A percentile compares a stretch with the other conserved stretches of the same genome.
These are phyloP conservation scores for Drosophila mauritiana DNA, from an alignment of 1,140 invertebrate genomes.

Conservation along the genomic window DNA sequence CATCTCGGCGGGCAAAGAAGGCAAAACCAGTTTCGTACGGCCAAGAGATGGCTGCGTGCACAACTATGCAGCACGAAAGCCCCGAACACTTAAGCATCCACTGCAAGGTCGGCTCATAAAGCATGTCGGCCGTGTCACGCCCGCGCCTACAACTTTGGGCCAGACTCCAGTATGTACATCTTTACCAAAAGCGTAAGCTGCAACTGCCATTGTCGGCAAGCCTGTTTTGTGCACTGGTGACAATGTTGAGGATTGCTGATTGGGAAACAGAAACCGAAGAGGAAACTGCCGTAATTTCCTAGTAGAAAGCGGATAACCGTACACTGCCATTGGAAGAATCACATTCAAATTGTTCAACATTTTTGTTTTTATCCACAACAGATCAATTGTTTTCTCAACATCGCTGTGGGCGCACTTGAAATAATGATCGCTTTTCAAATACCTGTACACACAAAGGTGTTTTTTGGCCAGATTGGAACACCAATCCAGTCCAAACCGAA, in stretches of 20 bases:
- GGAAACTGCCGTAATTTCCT: constrained; percentile 38
- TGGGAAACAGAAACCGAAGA: constrained; percentile 7
- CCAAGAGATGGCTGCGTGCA: constrained; percentile 43
- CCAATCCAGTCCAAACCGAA: constrained; percentile 25
- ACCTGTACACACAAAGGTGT: constrained; percentile 33
- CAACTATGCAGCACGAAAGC: constrained; percentile 20
- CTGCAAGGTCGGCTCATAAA: constrained; percentile 33
- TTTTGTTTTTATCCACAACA: constrained; percentile 6
- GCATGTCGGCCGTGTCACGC: constrained; percentile 36
- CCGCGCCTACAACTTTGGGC: constrained; percentile 24
- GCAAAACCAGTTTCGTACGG: constrained; percentile 44
- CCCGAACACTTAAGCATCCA: constrained; percentile 5
- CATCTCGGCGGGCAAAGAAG: constrained; percentile 38
- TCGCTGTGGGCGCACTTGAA: constrained; percentile 39
- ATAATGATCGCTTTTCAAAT: constrained; percentile 21
- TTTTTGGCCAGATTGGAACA: constrained; percentile 14
- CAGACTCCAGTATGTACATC: constrained; percentile 19
- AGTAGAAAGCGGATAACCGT: constrained; percentile 8
- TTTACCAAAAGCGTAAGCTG: constrained; percentile 36
- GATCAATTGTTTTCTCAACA: constrained; percentile 18
- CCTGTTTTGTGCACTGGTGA: constrained; percentile 16
- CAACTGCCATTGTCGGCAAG: constrained; percentile 29
- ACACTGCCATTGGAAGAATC: background rate
- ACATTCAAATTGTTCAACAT: background rate
- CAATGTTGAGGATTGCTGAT: constrained; percentile 10